These are phyloP conservation scores for Archips xylosteana DNA, from an alignment of 2,888 invertebrate genomes.

Conservation along the genomic window DNA sequence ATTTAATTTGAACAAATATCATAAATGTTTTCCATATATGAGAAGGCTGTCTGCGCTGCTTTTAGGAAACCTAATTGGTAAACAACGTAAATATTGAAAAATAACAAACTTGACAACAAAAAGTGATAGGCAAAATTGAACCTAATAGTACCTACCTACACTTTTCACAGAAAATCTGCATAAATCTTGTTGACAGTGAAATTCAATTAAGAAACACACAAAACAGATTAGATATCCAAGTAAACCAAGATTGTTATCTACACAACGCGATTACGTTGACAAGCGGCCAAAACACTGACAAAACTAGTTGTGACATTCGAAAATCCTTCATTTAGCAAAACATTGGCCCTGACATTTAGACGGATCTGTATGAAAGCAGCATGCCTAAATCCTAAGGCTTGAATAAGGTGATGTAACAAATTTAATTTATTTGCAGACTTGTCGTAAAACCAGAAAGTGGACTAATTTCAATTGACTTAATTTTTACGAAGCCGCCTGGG, in stretches of 20 bases:
- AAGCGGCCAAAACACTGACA: slow-evolving; percentile 18
- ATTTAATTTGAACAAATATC: slow-evolving; percentile 15
- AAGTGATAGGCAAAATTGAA: not conserved
- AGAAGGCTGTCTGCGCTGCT: not conserved
- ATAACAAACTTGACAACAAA: not conserved
- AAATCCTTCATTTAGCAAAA: slow-evolving; percentile 51
- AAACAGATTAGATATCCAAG: slow-evolving; percentile 15
- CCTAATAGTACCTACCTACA: not conserved
- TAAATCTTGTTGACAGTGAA: slow-evolving; percentile 6
- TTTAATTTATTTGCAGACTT: slow-evolving; percentile 41
- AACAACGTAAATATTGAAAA: not conserved
- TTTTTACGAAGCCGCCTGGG: slow-evolving; percentile 19
- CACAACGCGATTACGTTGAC: slow-evolving; percentile 22
- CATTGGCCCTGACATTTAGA: slow-evolving; percentile 57
- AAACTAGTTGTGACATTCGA: slow-evolving; percentile 46
- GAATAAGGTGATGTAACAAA: slow-evolving; percentile 35
- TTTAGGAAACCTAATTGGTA: slow-evolving; percentile 20
- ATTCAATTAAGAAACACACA: slow-evolving; percentile 9
- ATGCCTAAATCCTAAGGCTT: slow-evolving; percentile 45
- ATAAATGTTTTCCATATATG: slow-evolving; percentile 1
- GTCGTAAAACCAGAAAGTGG: slow-evolving; percentile 34
- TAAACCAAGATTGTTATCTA: slow-evolving; percentile 12
- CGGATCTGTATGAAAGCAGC: slow-evolving; percentile 44
- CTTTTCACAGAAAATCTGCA: not conserved
- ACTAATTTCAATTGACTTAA: slow-evolving; percentile 33